phyloP scores from a whole-genome alignment of 1,140 invertebrate species.

The Phenacoccus solenopsis region DNA sequence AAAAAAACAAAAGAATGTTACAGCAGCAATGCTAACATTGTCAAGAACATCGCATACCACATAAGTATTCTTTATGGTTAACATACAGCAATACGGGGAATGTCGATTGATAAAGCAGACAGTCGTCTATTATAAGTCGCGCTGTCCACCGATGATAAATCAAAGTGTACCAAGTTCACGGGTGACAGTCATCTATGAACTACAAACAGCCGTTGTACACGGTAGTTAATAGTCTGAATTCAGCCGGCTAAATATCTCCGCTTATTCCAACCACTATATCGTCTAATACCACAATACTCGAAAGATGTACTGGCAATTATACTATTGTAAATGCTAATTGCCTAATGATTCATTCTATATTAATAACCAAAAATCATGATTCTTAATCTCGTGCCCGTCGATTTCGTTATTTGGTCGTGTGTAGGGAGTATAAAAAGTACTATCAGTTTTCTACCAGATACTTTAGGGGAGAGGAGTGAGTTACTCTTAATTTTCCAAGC shows the following conservation, averaged over 20 bases:
- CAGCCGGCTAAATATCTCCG: not conserved
- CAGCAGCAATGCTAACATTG: constrained; percentile 8
- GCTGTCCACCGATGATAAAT: constrained; percentile 5
- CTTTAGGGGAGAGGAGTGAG: too few species aligned
- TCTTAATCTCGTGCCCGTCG: too few species aligned
- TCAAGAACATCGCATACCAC: constrained; percentile 9
- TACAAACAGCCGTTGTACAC: not conserved
- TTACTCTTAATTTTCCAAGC: too few species aligned
- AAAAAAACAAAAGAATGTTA: constrained; percentile 13
- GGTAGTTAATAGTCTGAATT: not conserved
- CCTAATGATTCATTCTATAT: too few species aligned
- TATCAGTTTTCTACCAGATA: too few species aligned
- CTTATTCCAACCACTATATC: too few species aligned
- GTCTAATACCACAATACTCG: too few species aligned
- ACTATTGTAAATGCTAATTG: not conserved
- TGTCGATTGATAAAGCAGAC: constrained; percentile 14
- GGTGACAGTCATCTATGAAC: constrained; percentile 8
- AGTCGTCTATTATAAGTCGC: constrained; percentile 7
- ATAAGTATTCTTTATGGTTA: constrained; percentile 13
- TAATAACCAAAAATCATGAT: too few species aligned
- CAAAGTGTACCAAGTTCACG: constrained; percentile 13
- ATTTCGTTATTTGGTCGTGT: too few species aligned
- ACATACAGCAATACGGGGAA: constrained; percentile 6
- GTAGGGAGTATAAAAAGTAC: too few species aligned
- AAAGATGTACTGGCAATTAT: not conserved